These are phyloP conservation scores for Todiramphus chloris DNA, from an alignment of 2,113 vertebrate genomes.

Conservation along the genomic window DNA sequence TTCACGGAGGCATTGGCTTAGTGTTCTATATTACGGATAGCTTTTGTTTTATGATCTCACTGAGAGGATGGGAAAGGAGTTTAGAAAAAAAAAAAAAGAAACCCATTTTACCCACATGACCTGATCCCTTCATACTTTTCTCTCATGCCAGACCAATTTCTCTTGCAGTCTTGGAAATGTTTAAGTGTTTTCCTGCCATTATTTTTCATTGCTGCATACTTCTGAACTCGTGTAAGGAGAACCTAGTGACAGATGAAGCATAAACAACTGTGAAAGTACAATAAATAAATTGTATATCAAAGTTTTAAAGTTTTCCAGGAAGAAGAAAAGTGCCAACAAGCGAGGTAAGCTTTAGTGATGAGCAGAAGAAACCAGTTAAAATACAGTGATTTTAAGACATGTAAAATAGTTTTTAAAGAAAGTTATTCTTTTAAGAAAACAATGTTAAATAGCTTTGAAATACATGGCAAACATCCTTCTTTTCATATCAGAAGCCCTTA, in stretches of 20 bases:
- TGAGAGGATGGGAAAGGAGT: background rate
- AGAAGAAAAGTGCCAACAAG: background rate
- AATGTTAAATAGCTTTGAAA: background rate
- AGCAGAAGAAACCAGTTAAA: background rate
- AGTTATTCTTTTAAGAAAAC: background rate
- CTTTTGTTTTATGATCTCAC: background rate
- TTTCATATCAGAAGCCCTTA: background rate
- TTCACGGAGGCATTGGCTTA: background rate
- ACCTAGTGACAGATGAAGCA: conserved; percentile 10
- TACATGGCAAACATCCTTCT: background rate
- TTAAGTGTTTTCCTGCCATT: conserved; percentile 42
- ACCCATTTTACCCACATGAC: background rate
- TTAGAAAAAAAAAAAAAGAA: background rate
- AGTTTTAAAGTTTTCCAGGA: background rate
- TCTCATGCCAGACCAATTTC: background rate
- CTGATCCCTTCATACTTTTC: background rate
- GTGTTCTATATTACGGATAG: background rate
- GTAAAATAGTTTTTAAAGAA: background rate
- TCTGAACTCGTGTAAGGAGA: conserved; percentile 53
- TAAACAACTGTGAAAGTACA: conserved; percentile 11
- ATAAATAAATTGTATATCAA: background rate
- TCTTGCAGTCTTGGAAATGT: background rate
- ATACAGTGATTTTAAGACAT: background rate
- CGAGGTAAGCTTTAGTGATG: background rate
- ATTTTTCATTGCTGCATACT: conserved; percentile 48